phyloP scores from a whole-genome alignment of 1,140 invertebrate species.

The Saccostrea echinata region DNA sequence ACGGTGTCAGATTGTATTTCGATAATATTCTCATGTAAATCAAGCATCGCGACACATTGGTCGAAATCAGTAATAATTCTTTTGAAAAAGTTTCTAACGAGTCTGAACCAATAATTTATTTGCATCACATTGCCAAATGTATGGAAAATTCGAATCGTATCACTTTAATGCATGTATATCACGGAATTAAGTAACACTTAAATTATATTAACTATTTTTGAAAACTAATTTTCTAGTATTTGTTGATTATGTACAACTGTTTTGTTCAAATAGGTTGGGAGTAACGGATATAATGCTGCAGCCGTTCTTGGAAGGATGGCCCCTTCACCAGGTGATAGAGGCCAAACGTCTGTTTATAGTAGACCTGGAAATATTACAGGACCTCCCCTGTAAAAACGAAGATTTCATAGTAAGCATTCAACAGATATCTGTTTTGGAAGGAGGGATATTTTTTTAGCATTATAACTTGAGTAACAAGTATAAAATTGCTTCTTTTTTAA shows the following conservation, averaged over 20 bases:
- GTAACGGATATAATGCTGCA: conserved; percentile 80
- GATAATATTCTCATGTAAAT: no score
- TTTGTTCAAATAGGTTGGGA: conserved; percentile 74
- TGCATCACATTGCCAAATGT: no score
- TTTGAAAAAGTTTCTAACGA: no score
- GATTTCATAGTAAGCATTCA: conserved; percentile 63
- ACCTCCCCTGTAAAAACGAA: conserved; percentile 66
- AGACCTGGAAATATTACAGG: conserved; percentile 80
- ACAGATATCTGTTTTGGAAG: not conserved
- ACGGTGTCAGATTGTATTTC: no score
- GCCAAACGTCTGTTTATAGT: conserved; percentile 81
- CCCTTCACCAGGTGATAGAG: conserved; percentile 78
- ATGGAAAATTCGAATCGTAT: no score
- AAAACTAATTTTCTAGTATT: not conserved
- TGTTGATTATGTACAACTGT: not conserved
- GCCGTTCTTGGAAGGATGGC: conserved; percentile 79
- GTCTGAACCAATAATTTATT: no score
- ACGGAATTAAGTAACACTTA: not conserved
- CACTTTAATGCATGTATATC: no score
- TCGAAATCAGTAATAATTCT: no score
- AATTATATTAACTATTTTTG: not conserved
- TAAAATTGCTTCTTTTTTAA: conserved; percentile 61
- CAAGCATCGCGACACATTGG: no score
- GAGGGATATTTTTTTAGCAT: not conserved
- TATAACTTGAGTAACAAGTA: not conserved